Base-by-base conservation (phyloP, 2,888 invertebrate species). In the Laothoe populi region DNA sequence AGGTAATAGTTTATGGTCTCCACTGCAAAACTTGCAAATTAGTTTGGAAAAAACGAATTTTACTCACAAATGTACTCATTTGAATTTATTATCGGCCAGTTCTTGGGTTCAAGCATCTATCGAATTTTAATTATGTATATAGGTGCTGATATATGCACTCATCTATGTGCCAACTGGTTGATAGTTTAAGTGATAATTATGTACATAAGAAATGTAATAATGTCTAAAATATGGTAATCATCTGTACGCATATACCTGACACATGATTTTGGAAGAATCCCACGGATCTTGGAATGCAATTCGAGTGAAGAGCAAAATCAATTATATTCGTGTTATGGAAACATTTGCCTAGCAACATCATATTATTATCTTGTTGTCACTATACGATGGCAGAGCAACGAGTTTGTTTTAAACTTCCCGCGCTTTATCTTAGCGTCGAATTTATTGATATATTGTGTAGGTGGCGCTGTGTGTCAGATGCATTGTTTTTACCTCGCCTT, bases 71-170 rank as follows among this genome's bases (percentile, higher is more conserved):
- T 60, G 53, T 53, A 31, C 62, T 59, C 59, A 62, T 57, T 60
- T 59, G 59, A 64, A 64, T 64, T 57, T 57, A 64, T 62, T 59
- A 64, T 59, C 59, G 59, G 48, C 58, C 58, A 57, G 16, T 58
- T 40, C 24, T 48, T 26, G 57, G 38, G 63, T 61, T 53, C 35
- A 63, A 58, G 49, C 64, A 59, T 64, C 44, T 42, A 53, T 35
- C 58, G 49, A 58, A 61, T 63, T 63, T 57, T 61, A 61, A 63
- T 63, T 61, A 61, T 53, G 53, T 35, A 53, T 53, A 19, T 53
- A 19, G 53, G 53, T 53, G 31, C 31, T 53, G 53, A 53, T 53
- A 53, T 21, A 31, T 35, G 53, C 35, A 35, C 53, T 35, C 53
- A 35, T 53, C 53, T 53, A 53, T 31, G 19, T 19, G 53, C 31